Evolutionary conservation across 2,797 vertebrate species (phyloP), one percentile per base, ranked within the genome.

Genomic region (Smutsia gigantea): DNA sequence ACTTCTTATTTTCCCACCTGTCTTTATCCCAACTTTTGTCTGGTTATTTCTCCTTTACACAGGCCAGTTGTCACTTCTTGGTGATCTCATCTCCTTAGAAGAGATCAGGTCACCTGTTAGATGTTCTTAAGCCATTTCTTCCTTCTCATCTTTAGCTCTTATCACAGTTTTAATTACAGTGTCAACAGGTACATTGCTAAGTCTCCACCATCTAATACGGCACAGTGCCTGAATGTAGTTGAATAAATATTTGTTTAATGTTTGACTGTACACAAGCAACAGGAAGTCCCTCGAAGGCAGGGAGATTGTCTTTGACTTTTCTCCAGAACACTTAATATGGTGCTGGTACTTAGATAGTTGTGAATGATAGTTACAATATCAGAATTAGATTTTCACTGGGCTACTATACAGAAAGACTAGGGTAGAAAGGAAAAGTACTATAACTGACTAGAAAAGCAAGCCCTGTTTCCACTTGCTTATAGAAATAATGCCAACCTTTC

Each of bases 361-460:
- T 75, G 25, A 84, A 75, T 89, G 21, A 95, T 86, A 91, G 83
- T 90, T 46, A 4, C 34, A 27, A 84, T n/a, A 81, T 61, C 46
- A 84, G 63, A 64, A 81, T 68, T 87, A 69, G 57, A 79, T 83
- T 92, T 69, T 91, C 25, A 29, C 39, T 71, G 71, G 64, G n/a
- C 59, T 83, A 27, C 77, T 66, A 93, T 82, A 74, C 66, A 82
- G 57, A 37, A 19, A 83, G 12, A 71, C 87, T 75, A 78, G 25
- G 18, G 25, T 55, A 37, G 53, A 84, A 87, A 23, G 49, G 51
- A 29, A 89, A 63, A 87, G 53, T 39, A 12, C 49, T 37, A 6
- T 69, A 39, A 72, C 46, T 59, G 23, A 37, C 55, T 90, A 19
- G 51, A 37, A 53, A 53, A 82, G 86, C n/a, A 49, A 75, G 3